These are phyloP conservation scores for Drosophila serrata DNA, from an alignment of 1,140 invertebrate genomes.

Conservation along the genomic window DNA sequence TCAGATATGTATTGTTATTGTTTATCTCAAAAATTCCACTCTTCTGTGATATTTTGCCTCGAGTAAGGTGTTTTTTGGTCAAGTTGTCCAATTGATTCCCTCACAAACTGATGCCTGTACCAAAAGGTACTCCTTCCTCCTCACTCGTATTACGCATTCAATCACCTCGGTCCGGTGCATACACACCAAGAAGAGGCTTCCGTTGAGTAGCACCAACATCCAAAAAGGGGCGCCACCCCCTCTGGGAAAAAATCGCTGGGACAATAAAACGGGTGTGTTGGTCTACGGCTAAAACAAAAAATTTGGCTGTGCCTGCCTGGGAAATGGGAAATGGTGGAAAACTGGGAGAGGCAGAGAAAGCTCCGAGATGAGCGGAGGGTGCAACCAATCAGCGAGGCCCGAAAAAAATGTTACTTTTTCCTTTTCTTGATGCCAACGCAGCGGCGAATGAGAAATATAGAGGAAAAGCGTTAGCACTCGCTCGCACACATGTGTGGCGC, in stretches of 20 bases:
- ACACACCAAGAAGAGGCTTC: slow-evolving; percentile 26
- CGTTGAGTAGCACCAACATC: slow-evolving; percentile 15
- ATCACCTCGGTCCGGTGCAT: slow-evolving; percentile 31
- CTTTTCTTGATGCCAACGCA: slow-evolving; percentile 75
- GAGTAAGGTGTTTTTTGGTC: neutral
- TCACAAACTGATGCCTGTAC: neutral
- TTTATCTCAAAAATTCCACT: too few relatives aligned
- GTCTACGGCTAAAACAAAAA: slow-evolving; percentile 77
- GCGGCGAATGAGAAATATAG: slow-evolving; percentile 80
- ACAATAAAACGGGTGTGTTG: slow-evolving; percentile 81
- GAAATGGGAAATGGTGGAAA: neutral
- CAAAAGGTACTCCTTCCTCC: slow-evolving; percentile 2
- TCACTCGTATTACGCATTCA: slow-evolving; percentile 20
- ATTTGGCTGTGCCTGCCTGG: slow-evolving; percentile 45
- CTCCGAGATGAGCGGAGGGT: slow-evolving; percentile 45
- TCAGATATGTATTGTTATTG: neutral
- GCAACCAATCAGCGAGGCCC: slow-evolving; percentile 73
- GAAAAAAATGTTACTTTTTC: slow-evolving; percentile 73
- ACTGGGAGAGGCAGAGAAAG: slow-evolving; percentile 15
- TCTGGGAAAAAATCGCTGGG: slow-evolving; percentile 4
- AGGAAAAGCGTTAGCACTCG: slow-evolving; percentile 57
- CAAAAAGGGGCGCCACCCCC: slow-evolving; percentile 9
- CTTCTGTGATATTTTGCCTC: too few relatives aligned
- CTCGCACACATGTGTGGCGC: slow-evolving; percentile 37
- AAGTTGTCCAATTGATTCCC: neutral